Evolutionary conservation across 2,113 vertebrate species (phyloP).

Genomic region (Tautogolabrus adspersus): DNA sequence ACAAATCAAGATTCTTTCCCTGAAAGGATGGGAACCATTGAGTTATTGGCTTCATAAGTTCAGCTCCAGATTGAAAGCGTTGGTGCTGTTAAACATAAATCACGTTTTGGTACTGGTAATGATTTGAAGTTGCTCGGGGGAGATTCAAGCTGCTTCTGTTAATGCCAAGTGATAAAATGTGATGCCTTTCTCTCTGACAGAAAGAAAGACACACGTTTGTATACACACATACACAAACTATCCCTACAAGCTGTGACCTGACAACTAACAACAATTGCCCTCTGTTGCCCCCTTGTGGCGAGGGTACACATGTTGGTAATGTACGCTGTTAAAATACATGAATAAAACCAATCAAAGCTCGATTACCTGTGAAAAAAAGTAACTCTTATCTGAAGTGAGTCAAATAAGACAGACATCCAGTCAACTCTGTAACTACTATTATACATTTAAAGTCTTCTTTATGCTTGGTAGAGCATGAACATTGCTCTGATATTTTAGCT

Average conservation of each 20-base stretch:
- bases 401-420: not conserved
- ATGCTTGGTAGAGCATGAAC: not conserved
- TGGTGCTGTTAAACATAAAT: too few relatives aligned
- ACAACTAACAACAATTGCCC: not conserved
- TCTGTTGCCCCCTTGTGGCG: constrained; percentile 46
- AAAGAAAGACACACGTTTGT: not conserved
- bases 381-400: not conserved
- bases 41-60: not conserved
- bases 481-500: not conserved
- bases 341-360: too few relatives aligned
- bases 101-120: too few relatives aligned
- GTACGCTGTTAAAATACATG: too few relatives aligned
- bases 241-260: not conserved
- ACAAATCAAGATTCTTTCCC: not conserved
- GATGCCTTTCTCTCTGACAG: too few relatives aligned
- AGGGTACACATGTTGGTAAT: not conserved
- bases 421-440: not conserved
- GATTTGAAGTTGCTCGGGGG: too few relatives aligned
- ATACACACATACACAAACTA: not conserved
- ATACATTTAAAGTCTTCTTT: not conserved
- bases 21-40: too few relatives aligned
- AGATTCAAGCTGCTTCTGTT: too few relatives aligned
- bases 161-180: too few relatives aligned
- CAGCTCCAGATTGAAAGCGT: not conserved
- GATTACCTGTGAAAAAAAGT: not conserved